These are phyloP conservation scores for Xenotilapia flavipinnis DNA, from an alignment of 2,113 vertebrate species.

Conservation along the genomic window DNA sequence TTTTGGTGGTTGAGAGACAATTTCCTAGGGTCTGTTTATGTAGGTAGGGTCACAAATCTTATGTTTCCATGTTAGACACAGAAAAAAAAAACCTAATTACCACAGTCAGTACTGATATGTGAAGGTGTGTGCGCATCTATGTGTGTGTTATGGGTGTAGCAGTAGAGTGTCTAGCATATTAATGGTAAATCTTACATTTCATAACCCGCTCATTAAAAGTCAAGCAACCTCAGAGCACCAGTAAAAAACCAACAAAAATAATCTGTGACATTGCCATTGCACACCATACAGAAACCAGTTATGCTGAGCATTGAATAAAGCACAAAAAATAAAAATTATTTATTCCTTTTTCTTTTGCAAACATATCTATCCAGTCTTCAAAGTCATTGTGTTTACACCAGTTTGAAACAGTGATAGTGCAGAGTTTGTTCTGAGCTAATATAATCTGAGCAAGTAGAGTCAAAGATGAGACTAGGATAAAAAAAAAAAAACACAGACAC, in stretches of 20 bases:
- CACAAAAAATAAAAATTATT: not conserved
- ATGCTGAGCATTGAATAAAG: not conserved
- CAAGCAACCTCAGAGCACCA: not conserved
- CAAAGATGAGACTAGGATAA: not conserved
- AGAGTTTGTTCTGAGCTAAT: not conserved
- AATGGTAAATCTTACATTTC: not conserved
- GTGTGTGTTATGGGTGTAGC: not conserved
- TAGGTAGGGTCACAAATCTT: not conserved
- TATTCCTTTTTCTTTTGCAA: not conserved
- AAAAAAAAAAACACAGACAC: accelerated
- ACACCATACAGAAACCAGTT: not conserved
- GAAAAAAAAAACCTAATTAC: not conserved
- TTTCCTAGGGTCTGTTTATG: not conserved
- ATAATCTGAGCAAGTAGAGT: not conserved
- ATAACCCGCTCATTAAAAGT: not conserved
- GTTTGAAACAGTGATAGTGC: not conserved
- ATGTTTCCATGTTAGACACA: not conserved
- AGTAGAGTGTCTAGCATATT: not conserved
- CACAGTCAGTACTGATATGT: not conserved
- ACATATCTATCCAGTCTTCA: not conserved
- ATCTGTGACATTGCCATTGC: not conserved
- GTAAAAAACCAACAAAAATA: not conserved
- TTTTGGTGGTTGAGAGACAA: not conserved
- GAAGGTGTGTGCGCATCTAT: not conserved
- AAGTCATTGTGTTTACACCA: not conserved